Conservation (phyloP, 2,797 vertebrate species). For the Anableps anableps region DNA sequence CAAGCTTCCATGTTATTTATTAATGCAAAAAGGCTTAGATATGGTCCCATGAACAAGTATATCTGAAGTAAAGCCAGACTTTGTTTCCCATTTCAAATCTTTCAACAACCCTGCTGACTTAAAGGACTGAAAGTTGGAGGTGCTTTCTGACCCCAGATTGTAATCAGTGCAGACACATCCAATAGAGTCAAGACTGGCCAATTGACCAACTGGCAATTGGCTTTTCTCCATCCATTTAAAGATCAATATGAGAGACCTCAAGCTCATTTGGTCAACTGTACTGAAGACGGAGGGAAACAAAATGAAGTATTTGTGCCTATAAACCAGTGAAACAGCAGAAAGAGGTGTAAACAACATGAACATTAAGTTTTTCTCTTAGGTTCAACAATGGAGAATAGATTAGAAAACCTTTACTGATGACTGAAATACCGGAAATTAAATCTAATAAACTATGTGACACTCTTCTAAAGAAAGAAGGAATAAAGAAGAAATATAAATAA, state of each 20-base stretch:
- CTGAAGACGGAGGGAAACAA: constrained; percentile 57
- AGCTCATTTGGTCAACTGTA: constrained; percentile 68
- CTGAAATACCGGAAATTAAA: neutral
- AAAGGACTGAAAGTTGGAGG: constrained; percentile 58
- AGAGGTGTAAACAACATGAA: constrained; percentile 27
- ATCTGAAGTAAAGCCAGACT: constrained; percentile 19
- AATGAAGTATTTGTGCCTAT: constrained; percentile 47
- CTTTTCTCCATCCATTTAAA: constrained; percentile 78
- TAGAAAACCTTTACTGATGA: neutral
- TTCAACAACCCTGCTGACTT: constrained; percentile 47
- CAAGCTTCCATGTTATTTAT: neutral
- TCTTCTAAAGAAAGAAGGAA: neutral
- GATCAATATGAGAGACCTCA: constrained; percentile 70
- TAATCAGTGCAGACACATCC: constrained; percentile 61
- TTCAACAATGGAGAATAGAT: neutral
- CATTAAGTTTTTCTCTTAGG: constrained; percentile 14
- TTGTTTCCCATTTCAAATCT: constrained; percentile 18
- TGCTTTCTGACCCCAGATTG: constrained; percentile 37
- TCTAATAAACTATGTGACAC: neutral
- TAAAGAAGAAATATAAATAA: neutral
- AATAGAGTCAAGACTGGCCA: constrained; percentile 48
- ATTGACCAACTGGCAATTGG: constrained; percentile 56
- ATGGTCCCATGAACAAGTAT: neutral
- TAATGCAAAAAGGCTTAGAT: neutral
- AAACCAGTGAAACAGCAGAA: constrained; percentile 36